Conservation (phyloP, 2,888 invertebrate genomes). For the Pheosia tremula region DNA sequence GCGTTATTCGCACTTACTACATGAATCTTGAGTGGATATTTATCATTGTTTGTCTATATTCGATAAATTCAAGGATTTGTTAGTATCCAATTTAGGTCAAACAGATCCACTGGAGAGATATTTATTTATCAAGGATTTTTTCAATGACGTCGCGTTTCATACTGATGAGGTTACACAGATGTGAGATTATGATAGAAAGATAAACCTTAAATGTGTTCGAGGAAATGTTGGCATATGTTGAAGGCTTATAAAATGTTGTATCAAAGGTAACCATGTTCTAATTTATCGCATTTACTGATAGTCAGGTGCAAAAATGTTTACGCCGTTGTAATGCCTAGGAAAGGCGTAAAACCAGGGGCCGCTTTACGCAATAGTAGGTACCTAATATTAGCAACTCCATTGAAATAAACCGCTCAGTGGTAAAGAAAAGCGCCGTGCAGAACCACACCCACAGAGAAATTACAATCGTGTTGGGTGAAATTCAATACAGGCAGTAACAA, state of each 20-base stretch:
- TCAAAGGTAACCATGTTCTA: neutral
- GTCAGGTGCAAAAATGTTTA: neutral
- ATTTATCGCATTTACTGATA: neutral
- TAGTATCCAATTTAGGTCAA: conserved; percentile 71
- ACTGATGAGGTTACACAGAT: conserved; percentile 33
- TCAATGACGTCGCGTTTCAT: conserved; percentile 54
- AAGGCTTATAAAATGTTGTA: neutral
- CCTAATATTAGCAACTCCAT: neutral
- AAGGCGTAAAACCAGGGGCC: neutral
- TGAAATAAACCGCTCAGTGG: neutral
- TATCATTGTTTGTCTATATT: conserved; percentile 56
- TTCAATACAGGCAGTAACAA: conserved; percentile 8
- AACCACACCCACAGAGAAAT: conserved; percentile 12
- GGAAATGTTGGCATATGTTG: conserved; percentile 7
- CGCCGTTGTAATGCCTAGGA: neutral
- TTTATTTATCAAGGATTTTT: conserved; percentile 65
- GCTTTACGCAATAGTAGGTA: neutral
- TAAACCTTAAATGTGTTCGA: conserved; percentile 14
- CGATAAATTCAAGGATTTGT: conserved; percentile 77
- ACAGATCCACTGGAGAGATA: conserved; percentile 66
- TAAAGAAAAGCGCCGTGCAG: conserved; percentile 6
- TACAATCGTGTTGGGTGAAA: conserved; percentile 18
- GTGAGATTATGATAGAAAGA: conserved; percentile 18
- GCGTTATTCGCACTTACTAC: conserved; percentile 14
- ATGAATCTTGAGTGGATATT: conserved; percentile 34